Base-by-base conservation (phyloP, 2,797 vertebrate genomes). In the Microcaecilia unicolor region DNA sequence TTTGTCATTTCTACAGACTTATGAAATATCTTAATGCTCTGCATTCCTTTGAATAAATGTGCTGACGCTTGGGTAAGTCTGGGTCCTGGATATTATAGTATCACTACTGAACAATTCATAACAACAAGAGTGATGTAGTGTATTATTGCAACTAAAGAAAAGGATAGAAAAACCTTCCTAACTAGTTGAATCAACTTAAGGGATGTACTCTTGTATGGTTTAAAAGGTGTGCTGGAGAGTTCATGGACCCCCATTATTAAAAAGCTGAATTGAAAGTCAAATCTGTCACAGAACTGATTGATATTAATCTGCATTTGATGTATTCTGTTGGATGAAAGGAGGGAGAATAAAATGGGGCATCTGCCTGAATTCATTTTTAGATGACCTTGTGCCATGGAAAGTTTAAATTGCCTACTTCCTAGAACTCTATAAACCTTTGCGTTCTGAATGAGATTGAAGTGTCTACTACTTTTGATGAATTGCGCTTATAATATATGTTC, bases 381-480 rank as follows among this genome's bases (percentile, higher is more conserved):
- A 70, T 76, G 78, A 80, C 78, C 81, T 81, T 81, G 72, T 73
- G 69, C 59, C 69, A 70, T 55, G 52, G 59, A 65, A 57, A 24
- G 45, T 71, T 81, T 82, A 81, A 82, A 84, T 81, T 82, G 79
- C 78, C 80, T 79, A 80, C 75, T 80, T 82, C 81, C 78, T 80
- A 76, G 76, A 75, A 78, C 75, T 84, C 78, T 72, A 75, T 84
- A 78, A 74, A 79, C 63, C 80, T 80, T 75, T 75, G 67, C 80
- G 77, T 81, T 82, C 74, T n/a, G 64, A 70, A 72, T 84, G 79
- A 84, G 79, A 84, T 84, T 84, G 75, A 84, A 82, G 78, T 82
- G 79, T 81, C 81, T 84, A 67, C 69, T 72, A 58, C 39, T 71
- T 76, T 67, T 84, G 79, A 84, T 77, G 72, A 74, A 82, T 80